Evolutionary conservation across 2,113 vertebrate species (phyloP).

Genomic region (Tichodroma muraria): DNA sequence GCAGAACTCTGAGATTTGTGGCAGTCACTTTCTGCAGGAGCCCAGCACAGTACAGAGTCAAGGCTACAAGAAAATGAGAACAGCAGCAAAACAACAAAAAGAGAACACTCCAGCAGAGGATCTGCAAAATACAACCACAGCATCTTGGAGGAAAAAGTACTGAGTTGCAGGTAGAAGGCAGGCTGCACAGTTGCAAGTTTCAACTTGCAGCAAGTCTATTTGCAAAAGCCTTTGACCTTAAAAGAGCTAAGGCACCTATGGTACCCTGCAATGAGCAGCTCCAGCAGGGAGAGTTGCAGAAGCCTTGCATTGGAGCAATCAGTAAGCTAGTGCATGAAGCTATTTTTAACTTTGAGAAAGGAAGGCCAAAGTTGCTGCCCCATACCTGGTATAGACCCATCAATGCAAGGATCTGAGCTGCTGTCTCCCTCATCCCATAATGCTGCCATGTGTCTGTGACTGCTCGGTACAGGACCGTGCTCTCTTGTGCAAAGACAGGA

Average conservation of each 20-base stretch:
- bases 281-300: background rate
- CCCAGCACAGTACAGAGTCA: background rate
- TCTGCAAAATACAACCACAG: background rate
- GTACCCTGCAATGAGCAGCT: background rate
- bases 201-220: background rate
- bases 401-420: background rate
- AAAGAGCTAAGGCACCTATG: background rate
- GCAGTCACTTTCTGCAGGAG: fast-evolving
- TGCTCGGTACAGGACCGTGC: background rate
- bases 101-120: background rate
- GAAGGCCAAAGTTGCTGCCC: background rate
- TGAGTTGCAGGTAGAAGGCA: background rate
- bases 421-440: background rate
- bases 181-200: background rate
- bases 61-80: background rate
- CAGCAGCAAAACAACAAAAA: background rate
- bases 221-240: background rate
- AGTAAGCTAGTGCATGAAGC: background rate
- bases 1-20: background rate
- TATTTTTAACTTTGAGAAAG: background rate
- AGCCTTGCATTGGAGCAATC: background rate
- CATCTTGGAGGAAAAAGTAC: background rate
- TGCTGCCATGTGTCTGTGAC: background rate
- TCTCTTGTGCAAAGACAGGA: background rate
- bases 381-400: background rate